Conservation (phyloP, 2,113 vertebrate genomes). For the Reinhardtius hippoglossoides region DNA sequence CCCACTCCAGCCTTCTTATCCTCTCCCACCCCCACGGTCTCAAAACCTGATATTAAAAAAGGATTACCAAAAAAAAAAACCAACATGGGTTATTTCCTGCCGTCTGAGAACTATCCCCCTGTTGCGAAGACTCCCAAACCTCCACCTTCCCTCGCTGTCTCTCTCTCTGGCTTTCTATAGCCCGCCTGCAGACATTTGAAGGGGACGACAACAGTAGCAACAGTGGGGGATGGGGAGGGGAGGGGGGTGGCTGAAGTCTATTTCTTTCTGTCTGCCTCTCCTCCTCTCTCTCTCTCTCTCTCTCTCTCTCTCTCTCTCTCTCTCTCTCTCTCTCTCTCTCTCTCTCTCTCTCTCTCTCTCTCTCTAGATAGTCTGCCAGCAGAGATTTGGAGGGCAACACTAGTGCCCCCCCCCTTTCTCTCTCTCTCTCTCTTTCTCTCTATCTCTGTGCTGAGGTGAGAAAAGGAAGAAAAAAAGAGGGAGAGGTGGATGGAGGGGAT, state of each 20-base stretch:
- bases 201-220: conserved; percentile 47
- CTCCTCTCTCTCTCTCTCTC: no score
- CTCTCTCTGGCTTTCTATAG: conserved; percentile 6
- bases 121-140: conserved; percentile 35
- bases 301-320: no score
- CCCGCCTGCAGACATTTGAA: conserved; percentile 50
- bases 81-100: conserved; percentile 75
- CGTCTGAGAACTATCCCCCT: conserved; percentile 52
- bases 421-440: conserved; percentile 20
- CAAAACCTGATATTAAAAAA: conserved; percentile 80
- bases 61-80: conserved; percentile 61
- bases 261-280: conserved; percentile 31
- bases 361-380: conserved; percentile 38
- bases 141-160: conserved; percentile 16
- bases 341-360: conserved; percentile 13
- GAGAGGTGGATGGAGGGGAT: conserved; percentile 30
- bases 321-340: no score
- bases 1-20: conserved; percentile 8
- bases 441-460: conserved; percentile 35
- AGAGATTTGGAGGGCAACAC: conserved; percentile 62
- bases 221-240: conserved; percentile 41
- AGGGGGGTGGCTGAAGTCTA: conserved; percentile 31
- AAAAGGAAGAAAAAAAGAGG: not conserved
- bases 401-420: conserved; percentile 2
- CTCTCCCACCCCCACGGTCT: conserved; percentile 40